Evolutionary conservation across 2,797 vertebrate genomes (phyloP), one percentile per base, ranked within the genome.

Genomic region (Acanthornis magna): DNA sequence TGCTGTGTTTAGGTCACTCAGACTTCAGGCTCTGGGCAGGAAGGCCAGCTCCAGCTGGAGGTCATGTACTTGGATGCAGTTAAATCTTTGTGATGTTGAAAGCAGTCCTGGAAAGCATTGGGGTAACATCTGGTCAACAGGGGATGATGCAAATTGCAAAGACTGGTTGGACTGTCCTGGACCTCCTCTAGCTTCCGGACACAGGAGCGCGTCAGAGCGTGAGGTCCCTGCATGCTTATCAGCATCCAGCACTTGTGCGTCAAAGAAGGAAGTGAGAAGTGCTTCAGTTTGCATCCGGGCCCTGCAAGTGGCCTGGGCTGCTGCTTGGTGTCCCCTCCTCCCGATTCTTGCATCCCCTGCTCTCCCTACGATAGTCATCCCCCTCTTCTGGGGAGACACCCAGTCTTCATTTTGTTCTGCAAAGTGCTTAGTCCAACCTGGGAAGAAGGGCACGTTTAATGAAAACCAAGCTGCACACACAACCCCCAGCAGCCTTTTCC

Each of bases 41-140:
- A 88, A 61, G 53, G 70, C 34, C 45, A 79, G 0, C 75, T 93
- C 36, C 51, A 68, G 36, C 50, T 30, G 2, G 84, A 79, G 68
- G 72, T 50, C 50, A 2, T 51, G 16, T 26, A 61, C 36, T 91
- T 92, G 87, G 87, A 81, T 68, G 76, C 61, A 62, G 38, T 76
- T 81, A 79, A 58, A 67, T 63, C 68, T 89, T 20, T 20, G 47
- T 81, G 75, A 85, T 72, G 75, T 78, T 96, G 82, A 91, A 95
- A 94, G 83, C 77, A 88, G 89, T 70, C 62, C 58, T 93, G 91
- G 93, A 88, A 89, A 81, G 58, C 68, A 29, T 0, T 83, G 61
- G n/a, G 54, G 36, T 88, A 92, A 78, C 89, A 83, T 91, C 82
- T 94, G 92, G 42, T 77, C 78, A 40, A 5, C 50, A 74, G 57